Base-by-base conservation (phyloP, 2,797 vertebrate genomes). In the Diceros bicornis region DNA sequence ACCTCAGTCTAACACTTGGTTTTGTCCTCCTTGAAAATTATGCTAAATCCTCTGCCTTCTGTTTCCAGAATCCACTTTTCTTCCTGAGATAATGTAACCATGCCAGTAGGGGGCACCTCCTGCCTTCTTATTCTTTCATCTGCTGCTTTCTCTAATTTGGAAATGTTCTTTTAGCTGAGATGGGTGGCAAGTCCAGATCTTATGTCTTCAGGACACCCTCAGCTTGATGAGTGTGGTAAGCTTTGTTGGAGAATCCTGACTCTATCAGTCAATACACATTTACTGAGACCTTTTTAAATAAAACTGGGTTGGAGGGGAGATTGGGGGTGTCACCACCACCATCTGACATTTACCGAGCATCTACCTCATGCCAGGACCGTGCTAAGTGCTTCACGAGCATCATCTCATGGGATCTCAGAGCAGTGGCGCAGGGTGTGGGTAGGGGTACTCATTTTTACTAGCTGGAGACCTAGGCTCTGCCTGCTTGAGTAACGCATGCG, bases 41-140 rank as follows among this genome's bases (percentile, higher is more conserved):
- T 0, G 1, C 25, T 6, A 21, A 44, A 11, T 52, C 6, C 5
- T 69, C 27, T 25, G 87, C 75, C 75, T 32, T 6, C 5, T 6
- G 3, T 72, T 29, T 32, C 9, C n/a, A 37, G 20, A 71, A 23
- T 23, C 37, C 18, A 8, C 57, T 17, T 37, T 79, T 85, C 79
- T 52, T 61, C 16, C 71, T 0, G 20, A 25, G 61, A 27, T 62
- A 25, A 12, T 2, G 32, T 8, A 55, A n/a, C 27, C 1, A 0
- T 14, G 61, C 92, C 98, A 91, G 92, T 61, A 97, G 98, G 91
- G 97, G 98, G 97, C 66, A 18, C 61, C 29, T 50, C n/a, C 16
- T 41, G 62, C 72, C 91, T 83, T 91, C 32, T 71, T 86, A 71
- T 64, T 41, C 23, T 41, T 44, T 41, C 29, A 1, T 4, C 9